Percentiles rank a stretch among this genome's conserved stretches.
phyloP scores from a whole-genome alignment of 2,888 invertebrate species.

The Thymelicus acteon region DNA sequence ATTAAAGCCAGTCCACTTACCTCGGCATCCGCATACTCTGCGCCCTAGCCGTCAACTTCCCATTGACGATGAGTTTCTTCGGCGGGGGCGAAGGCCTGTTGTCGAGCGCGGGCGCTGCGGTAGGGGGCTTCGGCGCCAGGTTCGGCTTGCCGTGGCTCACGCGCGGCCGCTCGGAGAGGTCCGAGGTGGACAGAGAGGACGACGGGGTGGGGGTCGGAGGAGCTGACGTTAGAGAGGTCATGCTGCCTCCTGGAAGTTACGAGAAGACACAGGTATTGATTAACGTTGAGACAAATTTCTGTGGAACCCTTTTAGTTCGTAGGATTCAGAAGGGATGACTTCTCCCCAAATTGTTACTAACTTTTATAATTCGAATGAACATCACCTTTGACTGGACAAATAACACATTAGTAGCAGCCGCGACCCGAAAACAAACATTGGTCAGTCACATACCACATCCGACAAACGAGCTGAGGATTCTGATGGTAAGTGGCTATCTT shows the following conservation, averaged over 20 bases:
- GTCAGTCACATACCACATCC: no score
- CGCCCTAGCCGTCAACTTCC: slow-evolving; percentile 88
- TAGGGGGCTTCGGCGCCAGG: slow-evolving; percentile 93
- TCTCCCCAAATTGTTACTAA: no score
- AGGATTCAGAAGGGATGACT: no score
- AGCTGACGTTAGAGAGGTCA: slow-evolving; percentile 71
- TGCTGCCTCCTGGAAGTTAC: slow-evolving; percentile 69
- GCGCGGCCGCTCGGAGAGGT: slow-evolving; percentile 77
- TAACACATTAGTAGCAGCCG: no score
- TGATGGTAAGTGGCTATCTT: no score
- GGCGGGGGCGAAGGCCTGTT: slow-evolving; percentile 87
- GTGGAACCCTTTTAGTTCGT: no score
- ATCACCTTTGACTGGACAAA: no score
- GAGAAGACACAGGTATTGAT: no score
- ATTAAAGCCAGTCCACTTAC: slow-evolving; percentile 55
- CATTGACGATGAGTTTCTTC: slow-evolving; percentile 86
- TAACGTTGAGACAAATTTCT: no score
- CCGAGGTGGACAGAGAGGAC: slow-evolving; percentile 74
- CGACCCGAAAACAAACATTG: no score
- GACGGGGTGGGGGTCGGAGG: slow-evolving; percentile 64
- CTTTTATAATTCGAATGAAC: no score
- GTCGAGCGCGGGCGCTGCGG: slow-evolving; percentile 61
- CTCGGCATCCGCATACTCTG: slow-evolving; percentile 94
- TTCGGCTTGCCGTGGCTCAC: slow-evolving; percentile 91
- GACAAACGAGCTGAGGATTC: no score